These are phyloP conservation scores for Larimichthys crocea DNA, from an alignment of 2,113 vertebrate species.

Conservation along the genomic window DNA sequence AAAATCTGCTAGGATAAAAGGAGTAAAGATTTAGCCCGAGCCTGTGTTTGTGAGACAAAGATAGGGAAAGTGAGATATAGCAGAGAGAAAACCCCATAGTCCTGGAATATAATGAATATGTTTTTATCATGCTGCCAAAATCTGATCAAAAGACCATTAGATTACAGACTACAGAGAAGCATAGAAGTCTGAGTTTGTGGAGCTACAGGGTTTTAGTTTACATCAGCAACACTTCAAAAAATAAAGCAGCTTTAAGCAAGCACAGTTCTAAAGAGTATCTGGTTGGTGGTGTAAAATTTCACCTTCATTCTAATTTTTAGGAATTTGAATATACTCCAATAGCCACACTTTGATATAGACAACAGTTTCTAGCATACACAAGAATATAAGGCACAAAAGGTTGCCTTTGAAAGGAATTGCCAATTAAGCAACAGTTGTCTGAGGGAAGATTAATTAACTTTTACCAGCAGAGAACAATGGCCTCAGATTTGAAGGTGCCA, in stretches of 20 bases:
- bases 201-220: constrained; percentile 42
- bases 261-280: neutral
- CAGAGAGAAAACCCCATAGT: constrained; percentile 27
- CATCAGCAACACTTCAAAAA: constrained; percentile 56
- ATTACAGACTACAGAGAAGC: constrained; percentile 16
- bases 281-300: constrained; percentile 10
- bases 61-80: constrained; percentile 38
- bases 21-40: constrained; percentile 24
- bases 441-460: neutral
- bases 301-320: constrained; percentile 26
- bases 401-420: neutral
- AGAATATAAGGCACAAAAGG: neutral
- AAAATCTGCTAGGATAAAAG: constrained; percentile 31
- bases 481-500: too few species aligned
- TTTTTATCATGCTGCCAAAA: constrained; percentile 46
- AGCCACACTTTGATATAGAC: neutral
- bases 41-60: constrained; percentile 28
- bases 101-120: constrained; percentile 51
- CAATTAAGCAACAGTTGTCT: neutral
- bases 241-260: constrained; percentile 18
- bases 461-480: neutral
- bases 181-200: constrained; percentile 14
- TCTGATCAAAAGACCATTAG: constrained; percentile 46
- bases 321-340: constrained; percentile 14
- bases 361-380: neutral